Evolutionary conservation across 1,140 invertebrate genomes (phyloP).

Genomic region (Stegodyphus mimosarum): DNA sequence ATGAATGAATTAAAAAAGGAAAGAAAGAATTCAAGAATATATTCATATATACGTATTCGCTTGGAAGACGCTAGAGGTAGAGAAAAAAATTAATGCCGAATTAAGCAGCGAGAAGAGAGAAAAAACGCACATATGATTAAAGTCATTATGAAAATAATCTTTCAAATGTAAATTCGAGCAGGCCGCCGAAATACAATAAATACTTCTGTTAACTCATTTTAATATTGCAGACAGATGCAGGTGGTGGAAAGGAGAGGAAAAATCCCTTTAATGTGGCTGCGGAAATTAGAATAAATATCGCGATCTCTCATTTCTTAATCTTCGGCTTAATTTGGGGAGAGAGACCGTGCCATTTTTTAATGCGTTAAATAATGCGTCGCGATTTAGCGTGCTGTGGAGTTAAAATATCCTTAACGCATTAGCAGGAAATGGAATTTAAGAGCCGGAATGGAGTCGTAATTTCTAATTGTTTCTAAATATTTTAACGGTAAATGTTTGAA

Average conservation of each 20-base stretch:
- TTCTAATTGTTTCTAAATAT: too few relatives aligned
- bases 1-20: slow-evolving; percentile 29
- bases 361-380: too few relatives aligned
- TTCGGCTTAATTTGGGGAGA: slow-evolving; percentile 24
- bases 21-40: neutral
- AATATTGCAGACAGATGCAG: slow-evolving; percentile 5
- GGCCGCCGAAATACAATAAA: slow-evolving; percentile 36
- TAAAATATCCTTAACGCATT: too few relatives aligned
- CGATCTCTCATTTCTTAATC: slow-evolving; percentile 32
- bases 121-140: slow-evolving; percentile 42
- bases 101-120: neutral
- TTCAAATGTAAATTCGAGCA: slow-evolving; percentile 56
- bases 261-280: slow-evolving; percentile 52
- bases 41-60: slow-evolving; percentile 28
- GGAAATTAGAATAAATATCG: slow-evolving; percentile 56
- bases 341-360: neutral
- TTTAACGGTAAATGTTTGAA: too few relatives aligned
- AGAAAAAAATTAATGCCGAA: slow-evolving; percentile 20
- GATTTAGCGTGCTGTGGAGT: too few relatives aligned
- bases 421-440: too few relatives aligned
- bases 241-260: neutral
- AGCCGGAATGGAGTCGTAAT: too few relatives aligned
- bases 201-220: slow-evolving; percentile 43
- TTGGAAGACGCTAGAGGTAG: neutral
- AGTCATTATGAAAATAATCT: slow-evolving; percentile 59